Evolutionary conservation across 2,888 invertebrate species (phyloP), one percentile per base, ranked within the genome.

Genomic region (Dicyrtoma fusca): DNA sequence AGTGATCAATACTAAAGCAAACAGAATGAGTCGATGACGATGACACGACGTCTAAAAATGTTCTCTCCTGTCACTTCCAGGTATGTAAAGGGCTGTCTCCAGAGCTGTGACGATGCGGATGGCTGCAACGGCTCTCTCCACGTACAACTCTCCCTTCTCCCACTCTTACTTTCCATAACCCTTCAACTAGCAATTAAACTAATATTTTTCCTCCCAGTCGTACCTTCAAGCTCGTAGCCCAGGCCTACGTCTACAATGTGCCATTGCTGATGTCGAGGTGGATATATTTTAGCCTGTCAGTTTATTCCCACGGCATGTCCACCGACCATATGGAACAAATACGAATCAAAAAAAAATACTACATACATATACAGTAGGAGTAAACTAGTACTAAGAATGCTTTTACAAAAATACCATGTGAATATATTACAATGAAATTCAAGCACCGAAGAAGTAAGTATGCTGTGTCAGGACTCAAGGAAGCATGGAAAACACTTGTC

Each of bases 31-130:
- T 3, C 14, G 3, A 14, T 26, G 23, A 25, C 14, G 23, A 25
- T 57, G 25, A 49, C n/a, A 49, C 49, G 11, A 57, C 21, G 17
- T 19, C 5, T 11, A 26, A 5, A 62, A 62, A 19, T 42, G 69
- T 73, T 69, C 45, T 69, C 45, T 63, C 63, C 62, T 77, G 70
- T 78, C 70, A 69, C 68, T 75, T 76, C 13, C 76, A 94, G 94
- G 82, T 93, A 94, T 82, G 92, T 94, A 75, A 89, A 91, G 81
- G 96, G 96, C 69, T 96, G 96, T 84, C 89, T 96, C n/a, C 94
- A 95, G 83, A 94, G 94, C 82, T 96, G 96, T 85, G 92, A 91
- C 83, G 94, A 94, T 82, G 92, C 91, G 0, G 95, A 96, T 83
- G 96, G 94, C 11, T 96, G 96, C 84, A 96, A 96, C 83, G 62